Conservation (phyloP, 2,113 vertebrate species). For the Casuarius casuarius region DNA sequence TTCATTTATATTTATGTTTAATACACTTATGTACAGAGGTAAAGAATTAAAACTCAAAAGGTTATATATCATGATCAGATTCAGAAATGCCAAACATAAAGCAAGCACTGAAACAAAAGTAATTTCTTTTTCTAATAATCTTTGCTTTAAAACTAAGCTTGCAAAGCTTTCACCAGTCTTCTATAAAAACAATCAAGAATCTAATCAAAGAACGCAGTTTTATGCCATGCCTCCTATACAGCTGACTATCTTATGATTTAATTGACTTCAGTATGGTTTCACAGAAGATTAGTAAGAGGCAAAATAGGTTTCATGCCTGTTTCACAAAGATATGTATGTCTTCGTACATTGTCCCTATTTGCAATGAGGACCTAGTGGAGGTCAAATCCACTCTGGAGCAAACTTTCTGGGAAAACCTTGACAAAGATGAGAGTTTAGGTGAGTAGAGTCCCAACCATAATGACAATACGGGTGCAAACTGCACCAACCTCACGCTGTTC, state of each 20-base stretch:
- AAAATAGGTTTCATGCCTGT: background rate
- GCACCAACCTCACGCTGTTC: background rate
- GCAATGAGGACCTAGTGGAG: background rate
- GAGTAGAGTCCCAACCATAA: background rate
- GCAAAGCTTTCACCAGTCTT: background rate
- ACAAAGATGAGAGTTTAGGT: background rate
- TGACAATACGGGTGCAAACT: background rate
- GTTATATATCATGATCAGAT: background rate
- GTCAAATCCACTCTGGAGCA: background rate
- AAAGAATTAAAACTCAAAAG: background rate
- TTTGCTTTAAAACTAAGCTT: background rate
- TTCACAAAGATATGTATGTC: background rate
- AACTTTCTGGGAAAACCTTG: background rate
- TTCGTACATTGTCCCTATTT: background rate
- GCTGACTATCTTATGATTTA: background rate
- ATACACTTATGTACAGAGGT: background rate
- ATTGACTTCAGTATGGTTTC: background rate
- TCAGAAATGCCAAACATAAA: background rate
- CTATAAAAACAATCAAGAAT: background rate
- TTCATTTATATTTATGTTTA: background rate
- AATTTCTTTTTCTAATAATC: background rate
- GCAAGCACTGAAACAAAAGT: background rate
- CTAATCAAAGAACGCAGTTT: background rate
- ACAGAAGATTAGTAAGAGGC: background rate
- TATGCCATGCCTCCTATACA: background rate